phyloP scores from a whole-genome alignment of 2,888 invertebrate species.

The Lasioglossum oenotherae region DNA sequence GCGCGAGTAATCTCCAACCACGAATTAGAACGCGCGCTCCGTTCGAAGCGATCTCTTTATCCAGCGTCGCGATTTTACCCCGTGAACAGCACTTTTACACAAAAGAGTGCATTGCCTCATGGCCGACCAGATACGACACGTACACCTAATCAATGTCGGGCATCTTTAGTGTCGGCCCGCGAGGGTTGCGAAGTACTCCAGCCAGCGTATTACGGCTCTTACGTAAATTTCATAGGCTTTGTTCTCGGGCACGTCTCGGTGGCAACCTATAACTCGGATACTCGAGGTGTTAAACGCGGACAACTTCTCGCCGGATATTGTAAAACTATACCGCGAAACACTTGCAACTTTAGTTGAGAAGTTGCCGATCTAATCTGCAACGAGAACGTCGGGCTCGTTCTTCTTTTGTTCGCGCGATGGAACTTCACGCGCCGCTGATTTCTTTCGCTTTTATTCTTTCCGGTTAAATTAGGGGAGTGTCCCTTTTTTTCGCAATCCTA shows the following conservation, averaged over 20 bases:
- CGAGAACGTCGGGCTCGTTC: neutral
- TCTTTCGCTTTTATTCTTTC: conserved; percentile 65
- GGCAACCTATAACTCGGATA: conserved; percentile 36
- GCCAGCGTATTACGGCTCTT: conserved; percentile 71
- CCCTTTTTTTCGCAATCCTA: conserved; percentile 45
- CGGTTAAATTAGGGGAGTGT: conserved; percentile 62
- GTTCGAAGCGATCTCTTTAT: neutral
- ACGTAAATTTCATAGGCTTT: conserved; percentile 70
- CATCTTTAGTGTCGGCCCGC: conserved; percentile 75
- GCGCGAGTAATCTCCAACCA: neutral
- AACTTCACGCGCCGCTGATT: conserved; percentile 56
- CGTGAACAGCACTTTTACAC: conserved; percentile 59
- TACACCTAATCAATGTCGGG: conserved; percentile 80
- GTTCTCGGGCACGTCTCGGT: conserved; percentile 74
- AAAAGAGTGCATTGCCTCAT: conserved; percentile 72
- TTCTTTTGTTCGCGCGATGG: conserved; percentile 14
- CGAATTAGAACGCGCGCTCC: neutral
- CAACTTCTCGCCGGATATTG: conserved; percentile 29
- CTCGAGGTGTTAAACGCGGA: conserved; percentile 31
- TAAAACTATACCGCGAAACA: conserved; percentile 5
- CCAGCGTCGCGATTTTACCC: conserved; percentile 38
- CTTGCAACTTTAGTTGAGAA: neutral
- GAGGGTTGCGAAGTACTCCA: conserved; percentile 61
- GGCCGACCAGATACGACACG: conserved; percentile 78
- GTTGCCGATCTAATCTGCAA: neutral